Conservation (phyloP, 1,140 invertebrate genomes). For the Orius insidiosus region DNA sequence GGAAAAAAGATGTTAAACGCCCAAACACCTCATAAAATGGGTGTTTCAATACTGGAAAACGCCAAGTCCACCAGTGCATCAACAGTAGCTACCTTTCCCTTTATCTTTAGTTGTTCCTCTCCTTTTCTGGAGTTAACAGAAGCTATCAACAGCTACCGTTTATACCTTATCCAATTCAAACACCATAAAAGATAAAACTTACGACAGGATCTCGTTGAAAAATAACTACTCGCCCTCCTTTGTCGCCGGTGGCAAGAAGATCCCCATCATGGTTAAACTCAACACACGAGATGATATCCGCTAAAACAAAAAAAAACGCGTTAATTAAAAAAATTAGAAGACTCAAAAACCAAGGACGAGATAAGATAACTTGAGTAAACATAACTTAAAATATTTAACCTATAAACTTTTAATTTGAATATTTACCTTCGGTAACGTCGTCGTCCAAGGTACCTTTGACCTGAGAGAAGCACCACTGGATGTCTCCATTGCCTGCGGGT, state of each 20-base stretch:
- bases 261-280: constrained; percentile 99
- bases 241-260: constrained; percentile 95
- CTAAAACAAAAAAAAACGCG: constrained; percentile 35
- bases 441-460: constrained; percentile 98
- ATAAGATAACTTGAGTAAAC: not conserved
- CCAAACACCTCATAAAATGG: no score
- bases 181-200: constrained; percentile 23
- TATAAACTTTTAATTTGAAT: not conserved
- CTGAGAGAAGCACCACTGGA: constrained; percentile 99
- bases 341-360: not conserved
- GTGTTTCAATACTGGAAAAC: no score
- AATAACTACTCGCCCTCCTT: constrained; percentile 97
- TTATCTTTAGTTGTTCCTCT: no score
- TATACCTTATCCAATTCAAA: no score
- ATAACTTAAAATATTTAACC: not conserved
- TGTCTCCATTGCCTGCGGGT: constrained; percentile 79
- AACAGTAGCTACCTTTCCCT: no score
- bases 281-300: constrained; percentile 98
- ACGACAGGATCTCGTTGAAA: constrained; percentile 78
- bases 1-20: no score
- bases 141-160: no score
- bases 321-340: constrained; percentile 8
- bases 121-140: no score
- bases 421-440: constrained; percentile 84
- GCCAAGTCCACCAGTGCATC: no score